Evolutionary conservation across 2,797 vertebrate species (phyloP).

Genomic region (Craterocephalus amniculus): DNA sequence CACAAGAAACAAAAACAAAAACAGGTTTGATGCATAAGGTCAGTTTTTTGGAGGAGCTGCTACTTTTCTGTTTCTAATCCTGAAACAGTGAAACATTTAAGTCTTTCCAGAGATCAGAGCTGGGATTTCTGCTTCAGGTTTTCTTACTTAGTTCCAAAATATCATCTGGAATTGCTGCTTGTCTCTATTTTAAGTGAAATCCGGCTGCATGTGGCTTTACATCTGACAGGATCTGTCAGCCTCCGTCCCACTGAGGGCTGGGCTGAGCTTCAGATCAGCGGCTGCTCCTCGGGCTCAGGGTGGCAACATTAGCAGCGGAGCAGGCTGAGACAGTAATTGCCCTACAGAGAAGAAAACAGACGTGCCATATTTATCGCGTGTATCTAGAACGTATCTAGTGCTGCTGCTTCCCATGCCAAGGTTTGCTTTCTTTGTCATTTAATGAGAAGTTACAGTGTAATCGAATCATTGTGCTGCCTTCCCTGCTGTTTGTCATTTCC

Average conservation of each 20-base stretch:
- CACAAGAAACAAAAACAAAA: background rate
- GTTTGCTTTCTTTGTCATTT: conserved; percentile 55
- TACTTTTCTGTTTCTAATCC: background rate
- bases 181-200: conserved; percentile 4
- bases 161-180: background rate
- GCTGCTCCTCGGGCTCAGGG: conserved; percentile 17
- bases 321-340: conserved; percentile 16
- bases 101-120: background rate
- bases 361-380: conserved; percentile 15
- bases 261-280: conserved; percentile 29
- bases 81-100: background rate
- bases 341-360: conserved; percentile 3
- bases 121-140: background rate
- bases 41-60: background rate
- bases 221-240: conserved; percentile 31
- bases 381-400: conserved; percentile 7
- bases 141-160: background rate
- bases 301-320: conserved; percentile 10
- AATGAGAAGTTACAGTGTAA: conserved; percentile 68
- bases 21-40: background rate
- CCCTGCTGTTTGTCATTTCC: conserved; percentile 63
- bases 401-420: conserved; percentile 4
- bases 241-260: conserved; percentile 19
- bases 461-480: conserved; percentile 57
- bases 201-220: conserved; percentile 12